Base-by-base conservation (phyloP, 1,140 invertebrate species). In the Charaxes varanes region DNA sequence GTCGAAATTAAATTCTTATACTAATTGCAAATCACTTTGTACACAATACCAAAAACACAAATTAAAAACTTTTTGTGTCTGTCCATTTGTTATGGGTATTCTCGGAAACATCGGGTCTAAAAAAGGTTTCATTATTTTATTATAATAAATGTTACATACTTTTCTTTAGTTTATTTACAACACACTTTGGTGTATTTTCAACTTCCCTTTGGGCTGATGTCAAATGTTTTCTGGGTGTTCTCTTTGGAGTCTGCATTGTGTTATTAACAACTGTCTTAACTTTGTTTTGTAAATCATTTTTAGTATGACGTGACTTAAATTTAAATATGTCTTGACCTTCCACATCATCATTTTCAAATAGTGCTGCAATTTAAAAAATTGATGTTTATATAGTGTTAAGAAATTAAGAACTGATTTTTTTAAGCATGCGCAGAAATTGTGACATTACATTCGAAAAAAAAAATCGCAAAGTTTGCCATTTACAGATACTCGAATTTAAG, bases 321-420 rank as follows among this genome's bases (percentile, higher is more conserved):
- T 77, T 76, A 31, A 74, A 82, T 27, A 82, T 78, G 32, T 79
- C 74, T 46, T 72, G 69, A 3, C 78, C 78, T 18, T 69, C 64
- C 7, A 82, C 71, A 74, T 82, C 78, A 58, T 71, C 71, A 45
- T 50, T 62, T 14, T 47, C 58, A 55, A 82, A 80, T 17, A 82
- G 53, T 30, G 71, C 74, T 80, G 51, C n/a, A 73, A 77, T 11
- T 27, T n/a, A 36, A 37, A 32, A 21, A 28, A 24, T 44, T 24
- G 10, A 24, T 24, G 10, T 5, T 28, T 7, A 28, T 7, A 28
- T 28, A 28, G 13, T 12, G 5, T 14, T 3, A 12, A 16, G n/a
- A 7, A 1, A 33, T 6, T 1, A 31, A 32, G 3, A 10, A 19
- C 3, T 4, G 18, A 19, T 31, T 17, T 4, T 17, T 31, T 31